Conservation (phyloP, 2,888 invertebrate species). For the Ophion costatus region DNA sequence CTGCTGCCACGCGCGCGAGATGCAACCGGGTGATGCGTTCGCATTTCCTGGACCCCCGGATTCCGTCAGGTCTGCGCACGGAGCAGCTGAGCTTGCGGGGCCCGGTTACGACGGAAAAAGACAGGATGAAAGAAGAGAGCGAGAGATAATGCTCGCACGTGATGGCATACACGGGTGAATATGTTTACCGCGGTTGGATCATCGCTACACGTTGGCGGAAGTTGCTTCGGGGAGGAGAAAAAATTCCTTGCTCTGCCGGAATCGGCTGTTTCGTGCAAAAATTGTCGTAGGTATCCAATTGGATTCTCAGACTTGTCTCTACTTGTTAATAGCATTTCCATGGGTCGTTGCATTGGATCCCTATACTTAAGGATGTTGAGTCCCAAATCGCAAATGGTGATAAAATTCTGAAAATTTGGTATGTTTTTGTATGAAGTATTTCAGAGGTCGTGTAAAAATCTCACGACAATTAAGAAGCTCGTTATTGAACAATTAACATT, state of each 20-base stretch:
- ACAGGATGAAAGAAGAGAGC: constrained; percentile 23
- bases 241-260: background rate
- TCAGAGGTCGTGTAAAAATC: too few species aligned
- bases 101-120: constrained; percentile 38
- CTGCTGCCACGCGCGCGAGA: constrained; percentile 52
- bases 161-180: constrained; percentile 61
- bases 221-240: constrained; percentile 20
- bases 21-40: constrained; percentile 22
- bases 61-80: constrained; percentile 64
- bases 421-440: too few species aligned
- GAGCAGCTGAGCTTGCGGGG: constrained; percentile 68
- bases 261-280: background rate
- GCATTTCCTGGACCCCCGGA: constrained; percentile 65
- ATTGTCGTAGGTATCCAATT: background rate
- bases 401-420: too few species aligned
- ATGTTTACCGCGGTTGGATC: constrained; percentile 49
- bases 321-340: too few species aligned
- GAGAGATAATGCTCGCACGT: constrained; percentile 40
- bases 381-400: too few species aligned
- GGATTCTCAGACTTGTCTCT: too few species aligned
- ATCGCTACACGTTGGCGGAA: constrained; percentile 53
- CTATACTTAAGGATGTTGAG: too few species aligned
- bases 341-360: too few species aligned
- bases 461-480: too few species aligned
- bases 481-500: too few species aligned